Evolutionary conservation across 1,140 invertebrate species (phyloP), one percentile per base, ranked within the genome.

Genomic region (Procambarus clarkii): DNA sequence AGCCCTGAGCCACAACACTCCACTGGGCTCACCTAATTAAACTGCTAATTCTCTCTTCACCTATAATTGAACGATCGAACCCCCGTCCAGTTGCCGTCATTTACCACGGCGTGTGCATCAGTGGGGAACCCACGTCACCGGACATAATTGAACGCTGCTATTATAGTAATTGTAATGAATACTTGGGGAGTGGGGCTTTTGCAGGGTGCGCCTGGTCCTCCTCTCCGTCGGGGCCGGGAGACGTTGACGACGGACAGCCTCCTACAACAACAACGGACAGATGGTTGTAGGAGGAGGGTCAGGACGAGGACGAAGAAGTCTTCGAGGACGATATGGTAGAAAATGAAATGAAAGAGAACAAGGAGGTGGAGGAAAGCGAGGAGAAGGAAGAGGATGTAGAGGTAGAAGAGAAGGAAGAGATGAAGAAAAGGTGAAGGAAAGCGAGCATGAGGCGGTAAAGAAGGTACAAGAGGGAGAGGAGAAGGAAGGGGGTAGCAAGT

Each of bases 11-110:
- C n/a, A 21, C 69, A 24, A 74, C 24, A 21, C 7, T 9, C 69
- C 69, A 74, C n/a, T n/a, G 69, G 54, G 50, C 54, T 21, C 24
- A 77, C 54, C 86, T 87, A 87, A 87, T 87, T 87, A 87, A 79
- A 87, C 76, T 50, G 76, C 86, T 87, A 87, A 87, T 79, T 87
- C 86, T 87, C 86, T 87, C 86, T 79, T 87, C 86, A 87, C 76
- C 86, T 87, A 64, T 87, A 87, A 87, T 87, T 87, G 86, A 87
- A 87, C 74, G 74, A 87, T 87, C 86, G 86, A 87, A 87, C 86
- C 86, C 86, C 86, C 86, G 86, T 77, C 86, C 58, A 48, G 74
- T n/a, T 58, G 50, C 74, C 54, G 86, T 87, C 86, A 87, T 45
- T 87, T 79, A 87, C 86, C 76, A 15, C 9, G 58, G 69, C 8